Conservation (phyloP, 2,113 vertebrate species). For the Oryzias melastigma region DNA sequence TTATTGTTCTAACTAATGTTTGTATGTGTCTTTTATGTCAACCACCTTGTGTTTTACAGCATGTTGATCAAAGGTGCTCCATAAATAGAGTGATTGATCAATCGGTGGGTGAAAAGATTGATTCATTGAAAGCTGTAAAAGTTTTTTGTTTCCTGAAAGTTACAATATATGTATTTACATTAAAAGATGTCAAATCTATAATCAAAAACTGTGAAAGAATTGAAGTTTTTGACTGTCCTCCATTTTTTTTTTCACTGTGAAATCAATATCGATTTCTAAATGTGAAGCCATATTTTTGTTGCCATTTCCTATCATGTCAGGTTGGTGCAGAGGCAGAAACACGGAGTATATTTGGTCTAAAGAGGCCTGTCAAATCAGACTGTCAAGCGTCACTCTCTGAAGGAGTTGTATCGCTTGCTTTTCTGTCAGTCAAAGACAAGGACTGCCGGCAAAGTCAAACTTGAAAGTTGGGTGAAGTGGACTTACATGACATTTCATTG, state of each 20-base stretch:
- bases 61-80: too few relatives aligned
- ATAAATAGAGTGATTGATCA: too few relatives aligned
- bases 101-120: too few relatives aligned
- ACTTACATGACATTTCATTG: constrained; percentile 62
- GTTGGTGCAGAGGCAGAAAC: constrained; percentile 70
- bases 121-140: too few relatives aligned
- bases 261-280: constrained; percentile 20
- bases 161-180: neutral
- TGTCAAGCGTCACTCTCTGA: constrained; percentile 74
- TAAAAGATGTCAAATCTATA: constrained; percentile 1
- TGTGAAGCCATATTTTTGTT: constrained; percentile 28
- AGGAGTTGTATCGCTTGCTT: constrained; percentile 64
- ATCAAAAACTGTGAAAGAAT: neutral
- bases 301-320: constrained; percentile 68
- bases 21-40: too few relatives aligned
- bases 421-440: constrained; percentile 70
- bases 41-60: too few relatives aligned
- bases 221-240: neutral
- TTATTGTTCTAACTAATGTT: too few relatives aligned
- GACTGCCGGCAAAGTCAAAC: constrained; percentile 70
- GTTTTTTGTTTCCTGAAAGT: too few relatives aligned
- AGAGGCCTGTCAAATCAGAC: constrained; percentile 72
- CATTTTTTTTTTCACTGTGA: constrained; percentile 24
- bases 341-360: constrained; percentile 73
- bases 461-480: constrained; percentile 53